Evolutionary conservation across 2,113 vertebrate species (phyloP), one percentile per base, ranked within the genome.

Genomic region (Stigmatopora argus): DNA sequence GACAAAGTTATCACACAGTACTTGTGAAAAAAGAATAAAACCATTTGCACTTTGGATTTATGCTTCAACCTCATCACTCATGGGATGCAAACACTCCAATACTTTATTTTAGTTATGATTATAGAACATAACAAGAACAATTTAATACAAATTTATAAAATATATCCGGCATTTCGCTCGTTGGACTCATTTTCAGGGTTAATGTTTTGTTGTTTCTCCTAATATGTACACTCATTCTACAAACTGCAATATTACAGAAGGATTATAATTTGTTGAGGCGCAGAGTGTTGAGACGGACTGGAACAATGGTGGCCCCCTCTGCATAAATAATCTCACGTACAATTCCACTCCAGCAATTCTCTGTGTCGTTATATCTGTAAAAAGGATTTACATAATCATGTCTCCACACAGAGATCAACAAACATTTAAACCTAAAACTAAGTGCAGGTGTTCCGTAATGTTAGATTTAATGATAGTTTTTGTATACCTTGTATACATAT

Each of bases 191-290:
- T 23, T 13, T 31, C 53, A 15, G 53, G 6, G 26, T 7, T 21
- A 53, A 21, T 12, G 8, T 23, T 4, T 3, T 13, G 23, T 21
- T 21, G 23, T 56, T 56, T 15, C 12, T 4, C 53, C 0, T 5
- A 23, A 53, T 23, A 4, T 23, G 51, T 23, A 53, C 19, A 23
- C 51, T 13, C 11, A 23, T 19, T 13, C 21, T 23, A 23, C 10
- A 11, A 23, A 13, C 51, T 13, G 51, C 51, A 26, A 13, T 53
- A 31, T 61, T 3, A 21, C 41, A 15, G 5, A 7, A 7, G 41
- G 7, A 60, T 87, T 90, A 98, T 87, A 99, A 92, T 88, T 97
- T 98, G 0, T 90, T 94, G n/a, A 99, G 88, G 49, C 95, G 92
- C 72, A 97, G 83, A 8, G 92, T 89, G 0, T 99, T 99, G 85